Evolutionary conservation across 2,797 vertebrate species (phyloP).

Genomic region (Bufotes viridis): DNA sequence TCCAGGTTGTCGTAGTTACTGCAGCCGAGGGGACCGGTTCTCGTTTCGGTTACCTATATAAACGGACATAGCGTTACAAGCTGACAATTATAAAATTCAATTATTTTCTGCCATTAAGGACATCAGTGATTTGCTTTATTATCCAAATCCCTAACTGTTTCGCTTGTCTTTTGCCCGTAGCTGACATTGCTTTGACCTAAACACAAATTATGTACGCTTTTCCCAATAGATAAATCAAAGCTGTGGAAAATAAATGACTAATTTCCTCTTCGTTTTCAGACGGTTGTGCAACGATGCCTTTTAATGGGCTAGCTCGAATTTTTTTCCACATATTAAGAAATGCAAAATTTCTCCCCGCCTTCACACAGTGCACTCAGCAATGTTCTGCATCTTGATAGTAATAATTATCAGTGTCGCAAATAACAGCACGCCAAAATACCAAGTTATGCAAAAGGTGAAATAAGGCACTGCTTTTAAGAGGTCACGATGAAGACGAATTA

Average conservation of each 20-base stretch:
- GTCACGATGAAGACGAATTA: neutral
- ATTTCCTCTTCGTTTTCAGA: conserved; percentile 37
- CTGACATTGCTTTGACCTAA: conserved; percentile 58
- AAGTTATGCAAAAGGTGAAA: conserved; percentile 29
- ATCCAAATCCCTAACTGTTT: conserved; percentile 24
- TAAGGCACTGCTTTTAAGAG: conserved; percentile 19
- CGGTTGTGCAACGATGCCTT: conserved; percentile 28
- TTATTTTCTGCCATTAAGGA: neutral
- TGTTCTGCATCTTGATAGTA: neutral
- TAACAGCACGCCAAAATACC: neutral
- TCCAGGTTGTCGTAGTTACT: conserved; percentile 99
- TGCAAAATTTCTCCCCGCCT: neutral
- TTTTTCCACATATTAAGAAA: conserved; percentile 18
- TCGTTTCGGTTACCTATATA: conserved; percentile 92
- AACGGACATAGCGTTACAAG: conserved; percentile 30
- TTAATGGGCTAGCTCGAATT: conserved; percentile 21
- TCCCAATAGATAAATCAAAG: conserved; percentile 46
- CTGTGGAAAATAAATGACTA: conserved; percentile 43
- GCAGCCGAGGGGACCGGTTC: conserved; percentile 97
- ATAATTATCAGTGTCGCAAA: conserved; percentile 27
- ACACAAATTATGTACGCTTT: conserved; percentile 40
- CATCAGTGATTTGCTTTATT: neutral
- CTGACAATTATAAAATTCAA: neutral
- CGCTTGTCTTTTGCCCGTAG: conserved; percentile 42
- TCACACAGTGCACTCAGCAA: neutral